phyloP scores from a whole-genome alignment of 1,140 invertebrate species.

The Rhynchophorus ferrugineus region DNA sequence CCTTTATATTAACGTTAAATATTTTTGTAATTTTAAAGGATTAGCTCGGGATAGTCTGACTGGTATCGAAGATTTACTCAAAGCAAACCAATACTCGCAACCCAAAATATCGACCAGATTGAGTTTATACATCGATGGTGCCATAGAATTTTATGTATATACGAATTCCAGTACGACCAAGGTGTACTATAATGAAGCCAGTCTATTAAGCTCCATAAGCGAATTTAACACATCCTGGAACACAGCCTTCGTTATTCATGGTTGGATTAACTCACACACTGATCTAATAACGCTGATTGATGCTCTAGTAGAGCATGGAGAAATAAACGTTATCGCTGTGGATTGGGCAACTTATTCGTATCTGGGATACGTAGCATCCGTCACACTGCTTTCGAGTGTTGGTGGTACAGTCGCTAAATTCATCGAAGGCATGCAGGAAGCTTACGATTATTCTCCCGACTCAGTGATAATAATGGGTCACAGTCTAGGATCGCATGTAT shows the following conservation, averaged over 20 bases:
- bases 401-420: slow-evolving; percentile 46
- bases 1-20: no score
- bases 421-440: slow-evolving; percentile 43
- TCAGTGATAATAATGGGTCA: slow-evolving; percentile 56
- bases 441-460: slow-evolving; percentile 42
- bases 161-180: no score
- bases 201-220: no score
- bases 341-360: slow-evolving; percentile 46
- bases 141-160: no score
- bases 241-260: slow-evolving; percentile 39
- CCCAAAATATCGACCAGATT: no score
- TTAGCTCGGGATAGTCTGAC: no score
- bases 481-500: slow-evolving; percentile 60
- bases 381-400: slow-evolving; percentile 43
- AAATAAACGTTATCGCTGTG: slow-evolving; percentile 51
- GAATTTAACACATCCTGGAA: slow-evolving; percentile 12
- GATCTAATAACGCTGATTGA: slow-evolving; percentile 31
- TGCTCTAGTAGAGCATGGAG: slow-evolving; percentile 35
- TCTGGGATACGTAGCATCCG: slow-evolving; percentile 43
- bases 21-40: no score
- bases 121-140: no score
- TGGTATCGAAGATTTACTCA: no score
- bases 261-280: slow-evolving; percentile 34
- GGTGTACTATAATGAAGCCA: no score
- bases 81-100: no score